Percentiles rank a stretch among this genome's conserved stretches.
phyloP scores from a whole-genome alignment of 2,888 invertebrate species.

The Dryobotodes eremita region DNA sequence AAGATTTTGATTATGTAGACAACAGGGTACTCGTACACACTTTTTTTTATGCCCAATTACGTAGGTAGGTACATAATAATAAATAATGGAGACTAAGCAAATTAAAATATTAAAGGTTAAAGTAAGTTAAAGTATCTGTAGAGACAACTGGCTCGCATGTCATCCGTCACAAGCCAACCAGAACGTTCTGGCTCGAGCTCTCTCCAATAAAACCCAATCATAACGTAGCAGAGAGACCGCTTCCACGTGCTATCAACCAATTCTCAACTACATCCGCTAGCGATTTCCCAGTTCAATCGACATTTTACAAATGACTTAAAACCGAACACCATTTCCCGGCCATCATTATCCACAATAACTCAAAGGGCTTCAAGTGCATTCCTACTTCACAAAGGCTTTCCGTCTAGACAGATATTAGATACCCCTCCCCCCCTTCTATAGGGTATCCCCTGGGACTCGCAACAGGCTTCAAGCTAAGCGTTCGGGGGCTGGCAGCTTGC shows the following conservation, averaged over 20 bases:
- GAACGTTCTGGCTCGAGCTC: too few species aligned
- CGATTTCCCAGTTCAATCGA: background rate
- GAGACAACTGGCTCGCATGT: background rate
- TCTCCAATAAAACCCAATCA: background rate
- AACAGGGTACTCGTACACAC: too few species aligned
- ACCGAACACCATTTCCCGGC: background rate
- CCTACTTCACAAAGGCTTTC: constrained; percentile 34
- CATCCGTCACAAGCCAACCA: too few species aligned
- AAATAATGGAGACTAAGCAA: too few species aligned
- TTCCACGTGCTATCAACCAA: background rate
- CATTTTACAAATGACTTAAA: background rate
- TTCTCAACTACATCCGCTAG: background rate
- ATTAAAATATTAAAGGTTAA: too few species aligned
- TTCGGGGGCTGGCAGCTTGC: constrained; percentile 49
- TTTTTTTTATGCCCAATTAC: too few species aligned
- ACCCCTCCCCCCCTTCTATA: constrained; percentile 3
- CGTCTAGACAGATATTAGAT: constrained; percentile 58
- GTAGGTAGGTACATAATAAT: too few species aligned
- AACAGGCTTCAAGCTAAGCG: constrained; percentile 52
- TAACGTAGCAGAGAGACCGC: background rate
- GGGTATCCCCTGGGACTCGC: constrained; percentile 24
- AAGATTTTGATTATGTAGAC: too few species aligned
- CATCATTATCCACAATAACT: constrained; percentile 25
- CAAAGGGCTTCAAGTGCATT: constrained; percentile 31
- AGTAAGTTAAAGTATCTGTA: too few species aligned